phyloP scores from a whole-genome alignment of 1,140 invertebrate species.

The Drosophila aff. region DNA sequence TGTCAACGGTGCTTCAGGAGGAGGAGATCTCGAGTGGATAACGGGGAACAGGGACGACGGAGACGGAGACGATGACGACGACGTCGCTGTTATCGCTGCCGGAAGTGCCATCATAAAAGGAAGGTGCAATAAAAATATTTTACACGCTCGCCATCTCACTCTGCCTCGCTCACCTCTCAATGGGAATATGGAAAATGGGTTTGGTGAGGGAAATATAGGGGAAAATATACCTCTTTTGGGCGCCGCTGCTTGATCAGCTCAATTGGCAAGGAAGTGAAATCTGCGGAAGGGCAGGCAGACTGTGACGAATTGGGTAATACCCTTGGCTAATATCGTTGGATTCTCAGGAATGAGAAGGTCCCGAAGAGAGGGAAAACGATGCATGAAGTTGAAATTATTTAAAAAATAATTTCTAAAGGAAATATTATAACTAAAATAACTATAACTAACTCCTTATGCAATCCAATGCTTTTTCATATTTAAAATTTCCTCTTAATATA shows the following conservation, averaged over 20 bases:
- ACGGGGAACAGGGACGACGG: conserved; percentile 27
- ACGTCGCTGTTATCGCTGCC: conserved; percentile 68
- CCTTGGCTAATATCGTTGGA: background rate
- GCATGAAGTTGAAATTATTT: background rate
- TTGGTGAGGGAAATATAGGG: background rate
- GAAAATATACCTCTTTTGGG: conserved; percentile 34
- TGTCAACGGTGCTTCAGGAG: conserved; percentile 73
- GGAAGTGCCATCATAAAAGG: conserved; percentile 84
- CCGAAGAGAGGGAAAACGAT: too few species aligned
- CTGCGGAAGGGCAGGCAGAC: conserved; percentile 5
- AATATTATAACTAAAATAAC: too few species aligned
- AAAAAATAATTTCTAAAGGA: too few species aligned
- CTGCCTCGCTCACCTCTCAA: background rate
- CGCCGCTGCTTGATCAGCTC: conserved; percentile 47
- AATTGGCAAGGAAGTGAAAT: conserved; percentile 33
- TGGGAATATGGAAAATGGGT: conserved; percentile 15
- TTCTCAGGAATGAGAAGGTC: background rate
- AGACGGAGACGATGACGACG: conserved; percentile 42
- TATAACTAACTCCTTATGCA: too few species aligned
- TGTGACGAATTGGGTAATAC: conserved; percentile 22
- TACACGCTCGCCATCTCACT: conserved; percentile 59
- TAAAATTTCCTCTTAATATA: too few species aligned
- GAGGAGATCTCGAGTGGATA: conserved; percentile 78
- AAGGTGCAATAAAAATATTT: conserved; percentile 84
- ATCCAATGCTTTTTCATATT: too few species aligned